Base-by-base conservation (phyloP, 2,888 invertebrate species). In the Tribolium freemani region DNA sequence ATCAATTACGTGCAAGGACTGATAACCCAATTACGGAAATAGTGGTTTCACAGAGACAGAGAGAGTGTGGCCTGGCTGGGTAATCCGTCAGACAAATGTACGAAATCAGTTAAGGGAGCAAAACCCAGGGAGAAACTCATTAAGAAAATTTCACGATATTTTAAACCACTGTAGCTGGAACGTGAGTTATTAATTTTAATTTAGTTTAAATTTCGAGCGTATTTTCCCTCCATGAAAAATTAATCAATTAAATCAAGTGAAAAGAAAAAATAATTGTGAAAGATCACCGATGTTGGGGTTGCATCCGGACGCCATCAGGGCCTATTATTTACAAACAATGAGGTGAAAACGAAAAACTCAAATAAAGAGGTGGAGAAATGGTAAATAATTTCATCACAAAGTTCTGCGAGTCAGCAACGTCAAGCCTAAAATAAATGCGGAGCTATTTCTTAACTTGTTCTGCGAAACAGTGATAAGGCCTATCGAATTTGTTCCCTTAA, bases 1-100 rank as follows among this genome's bases (percentile, higher is more conserved):
- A 83, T 83, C 83, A 83, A 83, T 83, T 83, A 82, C 82, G 83
- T 82, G 81, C 80, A 79, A 81, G 79, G 81, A 82, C 80, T 82
- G 82, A 82, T 82, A 82, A 82, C 80, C 81, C 77, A 77, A 79
- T 78, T 79, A 77, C 77, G 78, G 76, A 76, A 76, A 77, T 77
- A 75, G 76, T 76, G 77, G 76, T 75, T 71, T 73, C 71, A 69
- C 61, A 72, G 54, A 60, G 60, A 73, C 66, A 75, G 75, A 71
- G 71, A 71, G 64, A 74, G 71, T 74, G 64, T 67, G 72, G 66
- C 67, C 44, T 38, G 58, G 72, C 50, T 46, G 70, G 58, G 69
- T 66, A 70, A 60, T 56, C 69, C 67, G 54, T 69, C 73, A 76
- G 74, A 77, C 77, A 77, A 77, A 77, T 77, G 77, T 77, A 77